Evolutionary conservation across 2,888 invertebrate genomes (phyloP).

Genomic region (Acronicta aceris): DNA sequence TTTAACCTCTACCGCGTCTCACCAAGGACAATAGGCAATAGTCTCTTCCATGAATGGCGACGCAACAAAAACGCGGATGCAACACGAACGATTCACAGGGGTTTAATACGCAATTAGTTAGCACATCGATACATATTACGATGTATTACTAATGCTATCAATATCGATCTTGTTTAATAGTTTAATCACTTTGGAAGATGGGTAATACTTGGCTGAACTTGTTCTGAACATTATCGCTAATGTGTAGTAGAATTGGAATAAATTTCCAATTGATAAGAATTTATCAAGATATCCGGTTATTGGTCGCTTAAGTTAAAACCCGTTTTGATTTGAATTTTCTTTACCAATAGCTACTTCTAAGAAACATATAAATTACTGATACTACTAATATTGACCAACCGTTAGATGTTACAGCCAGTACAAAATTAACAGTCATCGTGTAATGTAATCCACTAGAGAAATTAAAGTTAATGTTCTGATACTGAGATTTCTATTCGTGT

Average conservation of each 20-base stretch:
- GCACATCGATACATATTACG: slow-evolving; percentile 49
- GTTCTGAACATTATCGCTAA: not conserved
- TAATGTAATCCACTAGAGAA: slow-evolving; percentile 25
- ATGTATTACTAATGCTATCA: slow-evolving; percentile 9
- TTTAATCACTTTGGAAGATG: not conserved
- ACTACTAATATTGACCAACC: slow-evolving; percentile 13
- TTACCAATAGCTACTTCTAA: slow-evolving; percentile 8
- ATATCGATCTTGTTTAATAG: not conserved
- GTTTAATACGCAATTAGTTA: slow-evolving; percentile 59
- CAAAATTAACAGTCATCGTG: slow-evolving; percentile 13
- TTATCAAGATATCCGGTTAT: slow-evolving; percentile 18
- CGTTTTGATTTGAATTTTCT: slow-evolving; percentile 4
- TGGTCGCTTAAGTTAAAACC: slow-evolving; percentile 1
- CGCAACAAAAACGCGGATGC: slow-evolving; percentile 81
- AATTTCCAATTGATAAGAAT: slow-evolving; percentile 1
- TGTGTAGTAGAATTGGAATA: not conserved
- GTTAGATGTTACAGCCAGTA: slow-evolving; percentile 13
- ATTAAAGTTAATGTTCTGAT: slow-evolving; percentile 37
- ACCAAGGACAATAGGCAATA: slow-evolving; percentile 73
- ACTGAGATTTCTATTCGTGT: slow-evolving; percentile 37
- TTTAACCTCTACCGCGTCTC: slow-evolving; percentile 56
- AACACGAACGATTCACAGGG: slow-evolving; percentile 56
- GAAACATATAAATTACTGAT: slow-evolving; percentile 6
- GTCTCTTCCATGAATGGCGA: slow-evolving; percentile 67
- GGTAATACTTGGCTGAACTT: not conserved